These are phyloP conservation scores for Oryzias dopingdopingensis DNA, from an alignment of 2,797 vertebrate species.

Conservation along the genomic window DNA sequence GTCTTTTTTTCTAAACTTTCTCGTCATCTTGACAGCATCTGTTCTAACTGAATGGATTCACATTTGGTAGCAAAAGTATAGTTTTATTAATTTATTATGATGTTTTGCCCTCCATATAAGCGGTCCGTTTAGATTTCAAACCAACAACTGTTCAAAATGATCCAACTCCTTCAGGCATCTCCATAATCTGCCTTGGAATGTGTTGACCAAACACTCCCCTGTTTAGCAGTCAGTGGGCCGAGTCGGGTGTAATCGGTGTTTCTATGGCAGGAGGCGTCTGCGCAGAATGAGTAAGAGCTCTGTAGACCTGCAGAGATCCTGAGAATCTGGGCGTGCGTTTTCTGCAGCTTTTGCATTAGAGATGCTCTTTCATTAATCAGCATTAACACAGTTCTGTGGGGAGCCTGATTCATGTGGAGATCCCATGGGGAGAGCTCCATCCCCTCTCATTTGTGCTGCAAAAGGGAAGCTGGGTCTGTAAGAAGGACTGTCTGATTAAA, in stretches of 20 bases:
- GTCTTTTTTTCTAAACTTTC: no score
- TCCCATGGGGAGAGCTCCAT: conserved; percentile 45
- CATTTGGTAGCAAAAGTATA: no score
- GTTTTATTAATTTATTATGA: no score
- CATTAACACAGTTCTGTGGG: conserved; percentile 47
- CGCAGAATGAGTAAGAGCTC: conserved; percentile 66
- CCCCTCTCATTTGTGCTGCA: conserved; percentile 48
- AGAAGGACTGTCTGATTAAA: conserved; percentile 52
- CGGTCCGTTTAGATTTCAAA: background rate
- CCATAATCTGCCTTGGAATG: conserved; percentile 46
- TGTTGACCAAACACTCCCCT: conserved; percentile 43
- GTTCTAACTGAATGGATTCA: no score
- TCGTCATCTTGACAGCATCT: no score
- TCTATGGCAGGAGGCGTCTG: conserved; percentile 68
- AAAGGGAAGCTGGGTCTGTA: conserved; percentile 47
- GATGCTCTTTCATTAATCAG: conserved; percentile 69
- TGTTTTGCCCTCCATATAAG: background rate
- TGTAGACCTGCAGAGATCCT: conserved; percentile 30
- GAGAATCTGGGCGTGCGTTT: conserved; percentile 33
- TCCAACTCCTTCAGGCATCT: conserved; percentile 15
- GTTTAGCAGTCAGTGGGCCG: conserved; percentile 51
- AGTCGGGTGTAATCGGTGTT: conserved; percentile 60
- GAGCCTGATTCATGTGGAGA: conserved; percentile 32
- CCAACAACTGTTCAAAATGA: background rate
- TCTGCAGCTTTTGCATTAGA: conserved; percentile 41